Evolutionary conservation across 2,797 vertebrate genomes (phyloP).

Genomic region (Phylloscopus collybita): DNA sequence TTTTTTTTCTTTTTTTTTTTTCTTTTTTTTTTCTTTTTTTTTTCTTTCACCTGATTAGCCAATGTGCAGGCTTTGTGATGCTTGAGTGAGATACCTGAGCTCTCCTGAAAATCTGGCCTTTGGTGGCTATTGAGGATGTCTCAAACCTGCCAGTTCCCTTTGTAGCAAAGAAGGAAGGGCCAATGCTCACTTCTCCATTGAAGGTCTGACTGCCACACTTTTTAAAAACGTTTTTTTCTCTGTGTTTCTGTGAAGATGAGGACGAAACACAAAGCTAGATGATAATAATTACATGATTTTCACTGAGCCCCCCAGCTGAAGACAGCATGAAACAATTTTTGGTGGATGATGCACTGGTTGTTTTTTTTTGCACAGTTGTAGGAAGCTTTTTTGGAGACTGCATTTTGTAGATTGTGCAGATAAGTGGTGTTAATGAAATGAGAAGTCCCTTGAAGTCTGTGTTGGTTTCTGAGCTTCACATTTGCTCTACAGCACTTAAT

Average conservation of each 20-base stretch:
- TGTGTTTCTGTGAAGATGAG: neutral
- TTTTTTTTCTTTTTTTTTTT: no score
- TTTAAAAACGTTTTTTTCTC: neutral
- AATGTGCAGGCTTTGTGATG: neutral
- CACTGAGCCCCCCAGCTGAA: neutral
- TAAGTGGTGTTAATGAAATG: neutral
- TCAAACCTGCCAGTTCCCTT: neutral
- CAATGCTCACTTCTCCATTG: neutral
- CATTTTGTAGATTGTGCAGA: neutral
- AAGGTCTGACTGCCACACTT: neutral
- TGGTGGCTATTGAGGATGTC: neutral
- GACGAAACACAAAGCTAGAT: neutral
- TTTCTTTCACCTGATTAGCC: neutral
- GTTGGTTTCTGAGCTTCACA: neutral
- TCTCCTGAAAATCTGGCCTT: neutral
- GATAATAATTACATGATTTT: neutral
- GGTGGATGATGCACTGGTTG: neutral
- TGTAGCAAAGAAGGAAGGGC: neutral
- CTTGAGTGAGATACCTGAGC: neutral
- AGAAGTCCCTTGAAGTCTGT: neutral
- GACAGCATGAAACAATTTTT: neutral
- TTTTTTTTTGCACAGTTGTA: neutral
- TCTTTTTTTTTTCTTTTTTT: no score
- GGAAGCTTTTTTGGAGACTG: neutral
- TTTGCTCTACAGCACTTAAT: neutral